Evolutionary conservation across 1,140 invertebrate species (phyloP).

Genomic region (Acyrthosiphon pisum): DNA sequence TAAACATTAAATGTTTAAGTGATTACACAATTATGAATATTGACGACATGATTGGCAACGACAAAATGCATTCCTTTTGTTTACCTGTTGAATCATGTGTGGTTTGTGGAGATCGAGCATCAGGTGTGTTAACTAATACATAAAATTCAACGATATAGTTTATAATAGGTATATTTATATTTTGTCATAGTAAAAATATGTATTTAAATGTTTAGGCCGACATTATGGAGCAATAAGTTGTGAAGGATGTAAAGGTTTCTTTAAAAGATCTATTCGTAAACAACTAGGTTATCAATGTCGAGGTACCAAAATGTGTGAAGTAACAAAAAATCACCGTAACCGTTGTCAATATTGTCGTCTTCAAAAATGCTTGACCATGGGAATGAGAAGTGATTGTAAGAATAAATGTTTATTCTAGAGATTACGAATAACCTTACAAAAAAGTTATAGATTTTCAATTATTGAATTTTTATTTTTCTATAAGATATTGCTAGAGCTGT

Average conservation of each 20-base stretch:
- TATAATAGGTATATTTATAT: neutral
- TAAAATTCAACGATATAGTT: neutral
- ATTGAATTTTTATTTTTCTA: neutral
- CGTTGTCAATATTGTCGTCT: constrained; percentile 97
- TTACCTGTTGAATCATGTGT: constrained; percentile 83
- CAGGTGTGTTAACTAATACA: constrained; percentile 64
- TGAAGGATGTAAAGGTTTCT: constrained; percentile 93
- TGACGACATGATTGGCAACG: constrained; percentile 40
- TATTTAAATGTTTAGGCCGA: constrained; percentile 68
- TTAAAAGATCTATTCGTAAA: constrained; percentile 91
- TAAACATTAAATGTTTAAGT: neutral
- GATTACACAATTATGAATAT: constrained; percentile 28
- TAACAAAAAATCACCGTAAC: constrained; percentile 96
- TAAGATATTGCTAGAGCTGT: neutral
- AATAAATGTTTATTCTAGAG: constrained; percentile 60
- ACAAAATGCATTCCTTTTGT: constrained; percentile 63
- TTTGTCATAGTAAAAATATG: neutral
- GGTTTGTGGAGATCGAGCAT: constrained; percentile 92
- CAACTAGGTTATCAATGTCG: constrained; percentile 95
- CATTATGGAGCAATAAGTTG: constrained; percentile 95
- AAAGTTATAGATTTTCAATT: neutral
- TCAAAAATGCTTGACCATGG: constrained; percentile 95
- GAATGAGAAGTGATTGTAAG: constrained; percentile 99
- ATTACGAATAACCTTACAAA: neutral
- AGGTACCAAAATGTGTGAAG: constrained; percentile 93